Evolutionary conservation across 2,113 vertebrate genomes (phyloP), one percentile per base, ranked within the genome.

Genomic region (Acanthisitta chloris): DNA sequence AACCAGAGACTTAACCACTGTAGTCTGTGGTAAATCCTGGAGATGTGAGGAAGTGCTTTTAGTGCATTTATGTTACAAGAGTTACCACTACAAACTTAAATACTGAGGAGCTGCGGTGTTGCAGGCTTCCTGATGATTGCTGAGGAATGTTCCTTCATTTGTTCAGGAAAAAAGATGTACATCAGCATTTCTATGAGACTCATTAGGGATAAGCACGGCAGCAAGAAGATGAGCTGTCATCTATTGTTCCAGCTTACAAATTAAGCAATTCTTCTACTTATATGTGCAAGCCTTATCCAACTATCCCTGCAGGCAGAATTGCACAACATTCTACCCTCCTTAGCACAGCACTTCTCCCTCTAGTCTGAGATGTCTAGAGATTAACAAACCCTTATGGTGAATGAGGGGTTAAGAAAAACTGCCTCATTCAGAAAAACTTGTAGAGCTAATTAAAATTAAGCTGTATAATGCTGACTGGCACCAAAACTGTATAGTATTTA

Each of bases 201-300:
- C 33, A 13, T 81, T 88, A 69, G 48, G 33, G 16, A 64, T 81
- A 78, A 91, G 65, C 29, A 59, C 38, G 55, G 81, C 78, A 73
- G 58, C 67, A 80, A 83, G 82, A 92, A 46, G 71, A 66, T 42
- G 82, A 93, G 77, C 77, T 95, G 88, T 81, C 86, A 51, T 77
- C 69, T 94, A 18, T 93, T 90, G 72, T 88, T 88, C 43, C 83
- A 90, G 33, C 45, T 93, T 76, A 93, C 51, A 94, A 90, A 92
- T 88, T 74, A 83, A 90, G 48, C 17, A 24, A 12, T 89, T 96
- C 48, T 95, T 76, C 29, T 67, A 54, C 64, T 73, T 78, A 64
- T 90, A 29, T 0, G 9, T 79, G 46, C 38, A 46, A 84, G 42
- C 42, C 54, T 88, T 81, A 88, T 29, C 71, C 67, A 86, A 54